Evolutionary conservation across 2,797 vertebrate genomes (phyloP).

Genomic region (Helicolenus hilgendorfi): DNA sequence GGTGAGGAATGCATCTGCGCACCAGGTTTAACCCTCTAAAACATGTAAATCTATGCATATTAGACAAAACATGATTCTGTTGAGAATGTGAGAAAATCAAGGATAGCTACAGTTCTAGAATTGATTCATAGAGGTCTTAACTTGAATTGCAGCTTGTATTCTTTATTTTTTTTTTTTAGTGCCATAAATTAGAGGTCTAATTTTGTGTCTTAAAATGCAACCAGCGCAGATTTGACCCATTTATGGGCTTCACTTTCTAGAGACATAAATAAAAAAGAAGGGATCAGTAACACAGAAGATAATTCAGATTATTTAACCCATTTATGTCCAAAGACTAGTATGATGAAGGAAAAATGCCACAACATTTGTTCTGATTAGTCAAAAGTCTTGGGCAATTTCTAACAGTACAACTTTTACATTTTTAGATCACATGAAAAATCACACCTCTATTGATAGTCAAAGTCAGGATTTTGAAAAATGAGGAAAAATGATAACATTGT

Average conservation of each 20-base stretch:
- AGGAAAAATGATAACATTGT: no score
- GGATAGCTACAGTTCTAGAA: not conserved
- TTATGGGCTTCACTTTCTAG: not conserved
- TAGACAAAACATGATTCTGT: conserved; percentile 12
- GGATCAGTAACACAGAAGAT: not conserved
- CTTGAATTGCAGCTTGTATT: not conserved
- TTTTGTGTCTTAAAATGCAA: not conserved
- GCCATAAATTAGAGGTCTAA: not conserved
- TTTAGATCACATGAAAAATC: no score
- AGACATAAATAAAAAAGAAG: not conserved
- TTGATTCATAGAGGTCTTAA: not conserved
- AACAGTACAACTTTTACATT: no score
- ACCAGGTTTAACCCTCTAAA: not conserved
- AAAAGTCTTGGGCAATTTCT: no score
- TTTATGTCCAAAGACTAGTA: not conserved
- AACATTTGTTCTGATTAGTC: no score
- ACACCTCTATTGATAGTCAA: no score
- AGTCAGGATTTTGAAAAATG: no score
- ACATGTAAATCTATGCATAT: not conserved
- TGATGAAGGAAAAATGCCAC: no score
- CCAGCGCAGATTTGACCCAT: not conserved
- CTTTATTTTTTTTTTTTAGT: not conserved
- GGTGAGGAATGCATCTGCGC: not conserved
- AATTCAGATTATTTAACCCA: not conserved
- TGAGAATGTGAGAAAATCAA: not conserved